phyloP scores from a whole-genome alignment of 2,113 vertebrate genomes.

The Orientallactaga bullata region DNA sequence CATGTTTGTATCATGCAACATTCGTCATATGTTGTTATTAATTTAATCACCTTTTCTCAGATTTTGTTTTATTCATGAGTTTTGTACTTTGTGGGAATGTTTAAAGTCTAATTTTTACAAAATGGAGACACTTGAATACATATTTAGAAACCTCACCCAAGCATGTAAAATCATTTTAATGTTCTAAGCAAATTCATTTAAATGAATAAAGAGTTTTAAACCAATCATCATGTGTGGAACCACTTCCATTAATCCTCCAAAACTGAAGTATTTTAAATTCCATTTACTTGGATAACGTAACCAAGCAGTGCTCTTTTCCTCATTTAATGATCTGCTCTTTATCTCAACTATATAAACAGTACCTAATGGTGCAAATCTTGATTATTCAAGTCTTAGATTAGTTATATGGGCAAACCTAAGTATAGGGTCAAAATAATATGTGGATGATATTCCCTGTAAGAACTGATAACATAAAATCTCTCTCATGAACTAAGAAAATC shows the following conservation, averaged over 20 bases:
- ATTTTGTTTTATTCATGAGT: slow-evolving; percentile 52
- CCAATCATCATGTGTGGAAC: not conserved
- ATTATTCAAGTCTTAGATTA: not conserved
- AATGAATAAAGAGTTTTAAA: not conserved
- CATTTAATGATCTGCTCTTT: not conserved
- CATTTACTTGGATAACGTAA: not conserved
- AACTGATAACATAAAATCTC: not conserved
- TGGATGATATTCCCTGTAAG: not conserved
- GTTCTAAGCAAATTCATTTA: not conserved
- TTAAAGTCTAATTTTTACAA: slow-evolving; percentile 53
- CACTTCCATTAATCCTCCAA: not conserved
- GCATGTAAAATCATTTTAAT: not conserved
- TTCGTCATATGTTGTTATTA: slow-evolving; percentile 72
- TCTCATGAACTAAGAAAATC: not conserved
- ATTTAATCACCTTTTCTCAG: slow-evolving; percentile 46
- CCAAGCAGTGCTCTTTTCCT: not conserved
- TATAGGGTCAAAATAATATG: not conserved
- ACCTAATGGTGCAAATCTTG: not conserved
- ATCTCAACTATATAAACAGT: not conserved
- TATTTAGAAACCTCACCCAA: not conserved
- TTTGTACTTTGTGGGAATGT: not conserved
- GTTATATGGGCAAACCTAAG: not conserved
- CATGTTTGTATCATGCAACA: slow-evolving; percentile 31
- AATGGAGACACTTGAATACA: not conserved
- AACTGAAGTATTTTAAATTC: slow-evolving; percentile 6